A percentile compares a stretch with the other conserved stretches of the same genome.
Evolutionary conservation across 2,797 vertebrate genomes (phyloP).

Genomic region (Bradypodion ventrale): DNA sequence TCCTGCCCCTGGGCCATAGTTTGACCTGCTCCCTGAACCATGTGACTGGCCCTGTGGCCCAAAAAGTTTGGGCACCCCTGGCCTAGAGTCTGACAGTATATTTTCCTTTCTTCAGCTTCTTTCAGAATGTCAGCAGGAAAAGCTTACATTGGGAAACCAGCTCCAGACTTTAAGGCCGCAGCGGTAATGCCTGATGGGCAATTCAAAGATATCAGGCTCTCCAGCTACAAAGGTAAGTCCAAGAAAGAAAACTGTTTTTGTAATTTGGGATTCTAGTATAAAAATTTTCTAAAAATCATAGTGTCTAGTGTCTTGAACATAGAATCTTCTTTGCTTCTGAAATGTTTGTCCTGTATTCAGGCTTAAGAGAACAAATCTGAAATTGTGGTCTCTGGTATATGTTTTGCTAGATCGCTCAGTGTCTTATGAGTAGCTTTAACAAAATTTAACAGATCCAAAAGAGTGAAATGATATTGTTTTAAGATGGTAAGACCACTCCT

Average conservation of each 20-base stretch:
- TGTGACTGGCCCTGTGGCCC: no score
- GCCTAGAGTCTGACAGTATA: not conserved
- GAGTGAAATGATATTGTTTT: not conserved
- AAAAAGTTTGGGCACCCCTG: no score
- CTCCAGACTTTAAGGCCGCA: slow-evolving; percentile 91
- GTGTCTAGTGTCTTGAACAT: not conserved
- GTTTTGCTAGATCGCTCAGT: not conserved
- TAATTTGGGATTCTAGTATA: not conserved
- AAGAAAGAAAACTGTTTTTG: not conserved
- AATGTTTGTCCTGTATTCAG: not conserved
- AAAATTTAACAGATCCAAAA: not conserved
- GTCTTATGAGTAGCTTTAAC: not conserved
- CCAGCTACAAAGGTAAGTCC: slow-evolving; percentile 89
- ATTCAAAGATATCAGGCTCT: slow-evolving; percentile 89
- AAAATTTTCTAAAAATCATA: not conserved
- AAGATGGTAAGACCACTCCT: not conserved
- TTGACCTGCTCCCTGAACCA: no score
- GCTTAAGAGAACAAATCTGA: not conserved
- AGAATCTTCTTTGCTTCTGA: not conserved
- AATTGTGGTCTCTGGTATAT: not conserved
- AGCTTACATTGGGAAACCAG: slow-evolving; percentile 90
- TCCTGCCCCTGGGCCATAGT: no score
- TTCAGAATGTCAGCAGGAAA: slow-evolving; percentile 92
- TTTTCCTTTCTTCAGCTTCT: slow-evolving; percentile 50
- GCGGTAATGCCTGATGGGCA: slow-evolving; percentile 96